Conservation (phyloP, 1,140 invertebrate species). For the Micrasema longulum region DNA sequence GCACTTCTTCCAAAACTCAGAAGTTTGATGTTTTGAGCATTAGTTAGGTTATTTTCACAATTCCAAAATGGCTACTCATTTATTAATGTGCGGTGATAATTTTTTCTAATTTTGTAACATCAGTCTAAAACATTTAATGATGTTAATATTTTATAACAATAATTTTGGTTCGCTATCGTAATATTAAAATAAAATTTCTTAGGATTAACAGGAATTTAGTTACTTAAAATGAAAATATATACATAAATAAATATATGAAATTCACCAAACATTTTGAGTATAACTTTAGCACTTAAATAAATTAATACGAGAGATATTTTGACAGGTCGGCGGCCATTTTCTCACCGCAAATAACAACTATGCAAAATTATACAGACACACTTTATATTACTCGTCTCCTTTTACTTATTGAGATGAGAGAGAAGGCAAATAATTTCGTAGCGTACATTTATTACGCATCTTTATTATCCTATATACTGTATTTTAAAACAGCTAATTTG, state of each 20-base stretch:
- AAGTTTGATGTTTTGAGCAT: no score
- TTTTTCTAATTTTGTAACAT: not conserved
- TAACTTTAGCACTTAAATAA: not conserved
- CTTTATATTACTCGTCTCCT: no score
- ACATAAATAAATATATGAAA: not conserved
- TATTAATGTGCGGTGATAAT: no score
- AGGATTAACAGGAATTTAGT: conserved; percentile 23
- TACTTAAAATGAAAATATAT: not conserved
- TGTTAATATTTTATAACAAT: not conserved
- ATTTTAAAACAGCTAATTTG: no score
- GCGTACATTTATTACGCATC: no score
- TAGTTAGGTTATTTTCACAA: not conserved
- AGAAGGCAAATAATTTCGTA: no score
- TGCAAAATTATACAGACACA: no score
- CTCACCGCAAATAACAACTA: no score
- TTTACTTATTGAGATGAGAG: no score
- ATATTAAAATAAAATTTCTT: conserved; percentile 32
- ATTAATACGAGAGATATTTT: not conserved
- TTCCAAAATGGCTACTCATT: not conserved
- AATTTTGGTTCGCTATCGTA: not conserved
- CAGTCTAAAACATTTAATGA: conserved; percentile 5
- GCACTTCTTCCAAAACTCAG: no score
- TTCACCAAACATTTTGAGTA: not conserved
- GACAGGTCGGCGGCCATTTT: no score
- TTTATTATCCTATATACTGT: no score